phyloP scores from a whole-genome alignment of 2,888 invertebrate species.

The Tillus elongatus region DNA sequence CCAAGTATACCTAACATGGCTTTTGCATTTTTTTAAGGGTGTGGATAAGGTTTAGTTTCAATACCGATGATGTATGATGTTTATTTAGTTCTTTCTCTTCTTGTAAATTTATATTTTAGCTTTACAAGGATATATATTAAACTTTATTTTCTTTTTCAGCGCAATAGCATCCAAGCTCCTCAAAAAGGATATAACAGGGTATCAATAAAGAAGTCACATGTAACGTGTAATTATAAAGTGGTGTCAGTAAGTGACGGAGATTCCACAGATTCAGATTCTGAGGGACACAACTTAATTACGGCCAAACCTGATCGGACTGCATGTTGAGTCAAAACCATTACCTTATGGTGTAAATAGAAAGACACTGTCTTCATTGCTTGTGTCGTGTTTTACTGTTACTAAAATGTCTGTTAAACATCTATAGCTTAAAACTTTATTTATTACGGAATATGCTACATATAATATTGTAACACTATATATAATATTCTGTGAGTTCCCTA shows the following conservation, averaged over 20 bases:
- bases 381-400: slow-evolving; percentile 22
- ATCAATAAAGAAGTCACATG: slow-evolving; percentile 42
- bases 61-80: no score
- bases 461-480: no score
- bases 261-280: slow-evolving; percentile 39
- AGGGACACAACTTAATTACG: slow-evolving; percentile 34
- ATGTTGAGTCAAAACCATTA: slow-evolving; percentile 29
- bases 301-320: slow-evolving; percentile 36
- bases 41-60: no score
- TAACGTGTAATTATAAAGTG: slow-evolving; percentile 43
- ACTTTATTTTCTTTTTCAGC: slow-evolving; percentile 29
- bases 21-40: no score
- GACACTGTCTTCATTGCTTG: slow-evolving; percentile 37
- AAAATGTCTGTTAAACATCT: slow-evolving; percentile 11
- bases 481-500: no score
- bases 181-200: slow-evolving; percentile 40
- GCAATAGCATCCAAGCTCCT: slow-evolving; percentile 35
- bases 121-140: background rate
- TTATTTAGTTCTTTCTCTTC: no score
- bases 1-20: no score
- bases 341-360: slow-evolving; percentile 10
- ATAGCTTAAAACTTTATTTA: no score
- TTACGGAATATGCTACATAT: no score
- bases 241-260: slow-evolving; percentile 41
- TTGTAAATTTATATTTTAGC: no score